A percentile compares a stretch with the other conserved stretches of the same genome.
Conservation (phyloP, 2,797 vertebrate species). For the Macropodus opercularis region DNA sequence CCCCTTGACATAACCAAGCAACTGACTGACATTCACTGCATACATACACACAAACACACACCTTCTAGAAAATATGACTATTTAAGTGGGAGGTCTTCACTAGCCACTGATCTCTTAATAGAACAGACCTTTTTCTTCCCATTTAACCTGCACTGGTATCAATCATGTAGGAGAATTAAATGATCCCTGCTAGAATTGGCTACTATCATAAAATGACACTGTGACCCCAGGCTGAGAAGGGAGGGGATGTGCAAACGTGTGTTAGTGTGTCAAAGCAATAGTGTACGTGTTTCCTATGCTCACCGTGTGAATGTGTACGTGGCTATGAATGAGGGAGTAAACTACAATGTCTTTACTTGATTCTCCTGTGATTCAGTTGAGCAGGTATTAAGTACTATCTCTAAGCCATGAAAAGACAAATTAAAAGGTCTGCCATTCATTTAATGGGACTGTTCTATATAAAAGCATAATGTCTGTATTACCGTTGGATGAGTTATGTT, state of each 20-base stretch:
- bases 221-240: constrained; percentile 87
- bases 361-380: constrained; percentile 93
- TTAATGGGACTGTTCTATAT: constrained; percentile 91
- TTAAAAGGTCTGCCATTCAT: constrained; percentile 91
- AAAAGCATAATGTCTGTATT: constrained; percentile 87
- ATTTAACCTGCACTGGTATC: constrained; percentile 93
- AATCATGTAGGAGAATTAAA: constrained; percentile 97
- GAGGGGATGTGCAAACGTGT: constrained; percentile 35
- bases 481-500: constrained; percentile 85
- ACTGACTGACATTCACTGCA: constrained; percentile 38
- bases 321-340: constrained; percentile 43
- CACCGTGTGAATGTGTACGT: constrained; percentile 18
- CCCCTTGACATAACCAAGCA: constrained; percentile 81
- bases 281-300: constrained; percentile 19
- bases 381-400: constrained; percentile 97
- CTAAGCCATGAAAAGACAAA: constrained; percentile 92
- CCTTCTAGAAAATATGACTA: constrained; percentile 77
- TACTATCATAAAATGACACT: constrained; percentile 96
- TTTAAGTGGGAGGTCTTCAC: constrained; percentile 98
- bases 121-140: constrained; percentile 92
- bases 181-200: constrained; percentile 95
- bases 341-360: constrained; percentile 90
- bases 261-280: constrained; percentile 50
- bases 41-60: constrained; percentile 42
- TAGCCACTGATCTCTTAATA: constrained; percentile 95